Evolutionary conservation across 2,113 vertebrate species (phyloP).

Genomic region (Chiloscyllium plagiosum): DNA sequence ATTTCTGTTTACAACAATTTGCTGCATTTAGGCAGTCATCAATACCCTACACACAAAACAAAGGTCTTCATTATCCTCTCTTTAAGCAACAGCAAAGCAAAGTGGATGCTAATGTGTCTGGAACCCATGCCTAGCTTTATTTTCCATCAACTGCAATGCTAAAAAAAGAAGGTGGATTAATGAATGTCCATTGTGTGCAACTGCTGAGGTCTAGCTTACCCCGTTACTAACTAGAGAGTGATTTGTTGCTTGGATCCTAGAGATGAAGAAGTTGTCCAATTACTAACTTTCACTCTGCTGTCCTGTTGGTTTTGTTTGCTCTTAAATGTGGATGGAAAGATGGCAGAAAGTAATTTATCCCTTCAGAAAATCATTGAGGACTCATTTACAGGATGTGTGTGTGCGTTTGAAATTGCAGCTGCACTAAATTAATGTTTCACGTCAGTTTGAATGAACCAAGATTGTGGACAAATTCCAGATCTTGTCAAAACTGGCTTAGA

Average conservation of each 20-base stretch:
- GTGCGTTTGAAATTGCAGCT: not conserved
- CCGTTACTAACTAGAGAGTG: not conserved
- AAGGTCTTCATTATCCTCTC: not conserved
- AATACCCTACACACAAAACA: not conserved
- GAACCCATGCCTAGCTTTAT: not conserved
- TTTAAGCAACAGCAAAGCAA: not conserved
- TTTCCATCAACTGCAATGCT: not conserved
- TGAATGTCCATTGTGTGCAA: not conserved
- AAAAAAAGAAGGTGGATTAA: not conserved
- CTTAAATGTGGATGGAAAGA: not conserved
- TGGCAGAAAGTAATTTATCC: not conserved
- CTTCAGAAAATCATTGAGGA: not conserved
- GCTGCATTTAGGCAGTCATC: not conserved
- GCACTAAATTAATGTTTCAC: not conserved
- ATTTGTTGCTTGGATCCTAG: not conserved
- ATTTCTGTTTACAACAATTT: not conserved
- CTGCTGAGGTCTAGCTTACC: not conserved
- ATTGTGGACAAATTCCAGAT: constrained; percentile 1
- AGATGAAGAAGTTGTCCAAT: not conserved
- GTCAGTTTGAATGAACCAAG: not conserved
- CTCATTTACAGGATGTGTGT: not conserved
- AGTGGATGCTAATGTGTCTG: not conserved
- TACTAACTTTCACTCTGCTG: not conserved
- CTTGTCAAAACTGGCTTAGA: not conserved
- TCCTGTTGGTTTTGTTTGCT: not conserved